Conservation (phyloP, 2,888 invertebrate genomes). For the Melangyna quadrimaculata region DNA sequence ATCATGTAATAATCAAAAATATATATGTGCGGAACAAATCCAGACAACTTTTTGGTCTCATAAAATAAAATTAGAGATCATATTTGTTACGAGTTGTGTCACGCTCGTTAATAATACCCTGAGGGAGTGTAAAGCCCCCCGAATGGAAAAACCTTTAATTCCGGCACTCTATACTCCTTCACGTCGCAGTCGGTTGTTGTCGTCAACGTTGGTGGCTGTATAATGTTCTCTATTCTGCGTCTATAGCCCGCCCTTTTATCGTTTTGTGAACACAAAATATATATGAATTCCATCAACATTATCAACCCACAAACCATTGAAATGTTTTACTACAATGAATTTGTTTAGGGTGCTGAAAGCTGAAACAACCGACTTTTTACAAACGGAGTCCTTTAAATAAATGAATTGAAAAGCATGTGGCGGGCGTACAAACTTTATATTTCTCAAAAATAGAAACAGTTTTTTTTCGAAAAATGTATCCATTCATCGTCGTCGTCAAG, state of each 20-base stretch:
- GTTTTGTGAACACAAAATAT: slow-evolving; percentile 11
- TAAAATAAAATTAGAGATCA: slow-evolving; percentile 73
- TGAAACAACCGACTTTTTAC: slow-evolving; percentile 52
- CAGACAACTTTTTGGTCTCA: background rate
- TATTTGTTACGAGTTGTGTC: slow-evolving; percentile 75
- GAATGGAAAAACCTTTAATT: slow-evolving; percentile 70
- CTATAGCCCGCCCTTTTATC: slow-evolving; percentile 58
- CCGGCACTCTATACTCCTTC: slow-evolving; percentile 46
- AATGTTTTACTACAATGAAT: slow-evolving; percentile 55
- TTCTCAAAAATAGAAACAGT: slow-evolving; percentile 28
- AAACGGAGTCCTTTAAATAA: slow-evolving; percentile 63
- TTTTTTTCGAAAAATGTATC: slow-evolving; percentile 48
- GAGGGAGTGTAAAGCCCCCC: slow-evolving; percentile 74
- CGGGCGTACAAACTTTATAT: slow-evolving; percentile 36
- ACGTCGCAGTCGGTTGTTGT: background rate
- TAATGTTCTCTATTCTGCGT: slow-evolving; percentile 46
- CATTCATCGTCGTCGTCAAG: slow-evolving; percentile 60
- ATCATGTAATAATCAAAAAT: background rate
- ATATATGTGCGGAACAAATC: background rate
- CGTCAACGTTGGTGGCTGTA: slow-evolving; percentile 10
- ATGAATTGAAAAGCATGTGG: slow-evolving; percentile 68
- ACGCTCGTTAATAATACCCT: slow-evolving; percentile 81
- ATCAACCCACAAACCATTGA: slow-evolving; percentile 19
- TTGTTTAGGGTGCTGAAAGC: slow-evolving; percentile 49
- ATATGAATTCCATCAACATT: slow-evolving; percentile 10